Percentiles rank a stretch among this genome's conserved stretches.
These are phyloP conservation scores for Montipora foliosa DNA, from an alignment of 64 coral and sea anemone species.

Conservation along the genomic window DNA sequence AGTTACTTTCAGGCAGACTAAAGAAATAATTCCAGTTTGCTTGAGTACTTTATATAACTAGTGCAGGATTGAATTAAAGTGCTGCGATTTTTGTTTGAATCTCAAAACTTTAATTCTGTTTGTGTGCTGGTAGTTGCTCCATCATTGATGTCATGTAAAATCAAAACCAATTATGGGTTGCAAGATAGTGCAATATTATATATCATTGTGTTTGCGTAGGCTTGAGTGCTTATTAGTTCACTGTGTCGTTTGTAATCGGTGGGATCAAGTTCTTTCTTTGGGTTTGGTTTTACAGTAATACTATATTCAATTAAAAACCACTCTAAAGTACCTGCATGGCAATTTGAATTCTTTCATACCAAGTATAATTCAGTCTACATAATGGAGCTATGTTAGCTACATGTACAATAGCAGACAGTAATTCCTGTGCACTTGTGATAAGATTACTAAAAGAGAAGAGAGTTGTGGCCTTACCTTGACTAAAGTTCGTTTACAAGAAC, in stretches of 20 bases:
- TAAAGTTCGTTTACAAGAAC: slow-evolving; percentile 2
- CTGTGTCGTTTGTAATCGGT: background rate
- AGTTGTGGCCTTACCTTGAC: slow-evolving; percentile 38
- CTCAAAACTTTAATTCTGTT: background rate
- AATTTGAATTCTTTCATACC: background rate
- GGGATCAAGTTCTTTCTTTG: background rate
- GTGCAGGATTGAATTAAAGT: background rate
- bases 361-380: too few species aligned
- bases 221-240: background rate
- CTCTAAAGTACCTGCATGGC: background rate
- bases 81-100: slow-evolving; percentile 2
- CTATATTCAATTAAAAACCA: background rate
- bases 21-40: slow-evolving; percentile 41
- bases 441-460: slow-evolving; percentile 43
- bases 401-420: slow-evolving; percentile 1
- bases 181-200: background rate
- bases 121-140: background rate
- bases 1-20: slow-evolving; percentile 52
- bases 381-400: background rate
- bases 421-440: slow-evolving; percentile 36
- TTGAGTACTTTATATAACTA: background rate
- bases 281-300: background rate
- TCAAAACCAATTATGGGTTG: background rate
- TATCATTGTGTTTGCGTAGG: background rate
- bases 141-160: background rate